Base-by-base conservation (phyloP, 1,140 invertebrate genomes). In the Rhagoletis zephyria region DNA sequence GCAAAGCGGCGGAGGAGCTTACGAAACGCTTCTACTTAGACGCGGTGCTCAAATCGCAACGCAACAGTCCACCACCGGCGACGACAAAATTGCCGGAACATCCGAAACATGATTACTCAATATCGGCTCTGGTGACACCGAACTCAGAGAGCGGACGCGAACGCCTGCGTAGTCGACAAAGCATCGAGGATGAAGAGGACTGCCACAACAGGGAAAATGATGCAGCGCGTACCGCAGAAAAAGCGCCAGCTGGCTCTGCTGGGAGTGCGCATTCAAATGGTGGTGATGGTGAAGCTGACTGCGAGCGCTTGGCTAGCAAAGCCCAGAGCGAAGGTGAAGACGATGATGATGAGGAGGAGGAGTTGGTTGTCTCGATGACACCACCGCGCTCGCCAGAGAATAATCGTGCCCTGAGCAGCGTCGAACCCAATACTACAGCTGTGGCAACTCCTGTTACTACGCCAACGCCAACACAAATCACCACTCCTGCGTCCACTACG, bases 21-120 rank as follows among this genome's bases (percentile, higher is more conserved):
- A 94, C 94, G 10, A 96, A 96, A 88, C 93, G 96, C 65, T 95
- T 96, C 90, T 96, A 96, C 90, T 93, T 96, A 88, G 96, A 96
- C 89, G 95, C 95, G 4, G 95, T 96, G 42, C 91, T 96, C 16
- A 95, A 96, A 89, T 95, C 95, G 2, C 95, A 96, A 91, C 94
- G 89, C 56, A 60, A 60, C 3, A 81, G 63, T 48, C 89, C 91
- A 1, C 90, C 92, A 3, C 64, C 89, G 16, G 65, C 89, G 87
- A 90, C 89, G 9, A 91, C 90, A 0, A 91, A 91, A 30, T 86
- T 92, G 74, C 89, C 91, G 7, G 88, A 87, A 12, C 89, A 90
- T 86, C 88, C 87, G 5, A 93, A 92, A 85, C 90, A 91, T 88
- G 90, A 92, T 67, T 90, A 91, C 77, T 91, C 91, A 51, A 92